A percentile compares a stretch with the other conserved stretches of the same genome.
Conservation (phyloP, 92 coral and sea anemone genomes). For the Parazoanthus atlanticus region DNA sequence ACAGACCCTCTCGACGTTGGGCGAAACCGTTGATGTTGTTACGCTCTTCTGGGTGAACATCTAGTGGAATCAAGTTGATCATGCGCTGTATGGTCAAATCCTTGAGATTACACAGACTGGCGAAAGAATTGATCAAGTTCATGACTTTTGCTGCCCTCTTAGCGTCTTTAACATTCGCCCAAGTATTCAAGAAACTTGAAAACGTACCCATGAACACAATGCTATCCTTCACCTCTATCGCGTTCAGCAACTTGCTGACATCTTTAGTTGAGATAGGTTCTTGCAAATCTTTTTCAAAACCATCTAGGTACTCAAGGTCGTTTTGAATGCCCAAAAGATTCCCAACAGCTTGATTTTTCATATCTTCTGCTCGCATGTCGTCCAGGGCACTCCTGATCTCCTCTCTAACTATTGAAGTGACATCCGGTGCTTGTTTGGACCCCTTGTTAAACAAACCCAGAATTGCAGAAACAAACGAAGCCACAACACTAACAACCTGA, state of each 20-base stretch:
- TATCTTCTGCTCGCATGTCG: background rate
- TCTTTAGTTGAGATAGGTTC: background rate
- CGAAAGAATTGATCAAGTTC: background rate
- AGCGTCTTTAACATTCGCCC: background rate
- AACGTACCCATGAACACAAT: conserved; percentile 7
- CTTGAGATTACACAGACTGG: conserved; percentile 9
- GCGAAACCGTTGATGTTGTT: conserved; percentile 3
- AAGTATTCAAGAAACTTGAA: conserved; percentile 21
- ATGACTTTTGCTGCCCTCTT: background rate
- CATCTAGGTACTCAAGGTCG: background rate
- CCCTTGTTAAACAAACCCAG: conserved; percentile 19
- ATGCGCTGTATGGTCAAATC: background rate
- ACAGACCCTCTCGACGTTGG: background rate
- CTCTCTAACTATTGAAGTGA: background rate
- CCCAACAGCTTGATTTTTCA: background rate
- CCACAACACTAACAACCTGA: background rate
- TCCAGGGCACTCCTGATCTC: background rate
- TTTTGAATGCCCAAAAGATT: background rate
- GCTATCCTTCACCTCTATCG: background rate
- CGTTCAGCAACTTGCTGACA: background rate
- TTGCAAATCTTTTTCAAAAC: background rate
- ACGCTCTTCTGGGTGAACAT: background rate
- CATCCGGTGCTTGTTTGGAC: background rate
- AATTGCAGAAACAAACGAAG: background rate
- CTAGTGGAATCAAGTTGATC: conserved; percentile 1